Evolutionary conservation across 1,140 invertebrate genomes (phyloP), one percentile per base, ranked within the genome.

Genomic region (Anoplolepis gracilipes): DNA sequence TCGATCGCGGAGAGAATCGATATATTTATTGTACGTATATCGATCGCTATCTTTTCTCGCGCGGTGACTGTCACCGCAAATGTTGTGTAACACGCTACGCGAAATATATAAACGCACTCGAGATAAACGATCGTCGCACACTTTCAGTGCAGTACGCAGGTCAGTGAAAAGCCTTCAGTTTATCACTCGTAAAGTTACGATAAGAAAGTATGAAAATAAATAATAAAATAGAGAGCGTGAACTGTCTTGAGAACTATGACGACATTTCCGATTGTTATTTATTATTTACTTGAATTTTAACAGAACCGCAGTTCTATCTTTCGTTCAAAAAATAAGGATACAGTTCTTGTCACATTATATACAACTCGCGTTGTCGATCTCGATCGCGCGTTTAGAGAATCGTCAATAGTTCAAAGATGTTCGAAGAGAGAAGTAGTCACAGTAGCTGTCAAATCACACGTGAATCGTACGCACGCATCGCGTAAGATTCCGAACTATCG

Each of bases 71-170:
- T 46, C 57, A 7, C 25, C 59, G 42, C 39, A 25, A 22, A 11
- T 19, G 75, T 16, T 61, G 76, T 33, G 22, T 13, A 67, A 30
- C 30, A 33, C 62, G 33, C 42, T 39, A 28, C 62, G 42, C 61
- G 62, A 55, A 36, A 25, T 28, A 25, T 46, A 39, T 46, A 62
- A 46, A 77, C 28, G 39, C 57, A 59, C 19, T 30, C 33, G 39
- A 64, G 57, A 77, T 77, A 64, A 76, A 62, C 72, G 57, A 22
- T 33, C n/a, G 53, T 36, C 57, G 57, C 55, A 49, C 16, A 49
- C 22, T 62, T 46, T 10, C 73, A 77, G 57, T 62, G 55, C 11
- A 42, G 16, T 62, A 77, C 36, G 57, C 33, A n/a, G 25, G 57
- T 42, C 73, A 36, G 55, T 42, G 5, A 59, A 62, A 42, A 77